Base-by-base conservation (phyloP, 2,113 vertebrate genomes). In the Anolis carolinensis region DNA sequence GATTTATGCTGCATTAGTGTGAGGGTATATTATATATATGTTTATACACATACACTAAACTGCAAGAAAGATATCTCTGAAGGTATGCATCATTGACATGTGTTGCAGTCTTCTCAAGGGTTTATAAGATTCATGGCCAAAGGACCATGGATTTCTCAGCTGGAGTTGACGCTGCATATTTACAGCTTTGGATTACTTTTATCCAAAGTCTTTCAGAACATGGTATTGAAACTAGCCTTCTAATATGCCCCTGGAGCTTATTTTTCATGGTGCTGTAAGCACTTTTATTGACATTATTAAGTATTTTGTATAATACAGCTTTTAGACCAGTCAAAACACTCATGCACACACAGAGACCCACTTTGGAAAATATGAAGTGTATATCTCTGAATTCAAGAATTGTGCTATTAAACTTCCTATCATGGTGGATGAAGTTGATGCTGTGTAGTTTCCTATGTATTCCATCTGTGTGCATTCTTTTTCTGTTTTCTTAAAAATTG, bases 71-170 rank as follows among this genome's bases (percentile, higher is more conserved):
- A 30, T 75, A 91, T 89, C 89, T 75, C 68, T 63, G 79, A 20
- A 90, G 72, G 73, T 87, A n/a, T 85, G 88, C 78, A 89, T 90
- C 75, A 87, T 77, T 89, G 86, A 89, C 81, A 87, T 85, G 84
- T 83, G 83, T 0, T 84, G 71, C 59, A 88, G 36, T 71, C 50
- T 32, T 27, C n/a, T 20, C 32, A 36, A 72, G 32, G 70, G 16
- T 36, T 72, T 36, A 32, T 18, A 72, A 32, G 32, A 16, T 67
- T 30, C 65, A 52, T 50, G 74, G 74, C n/a, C 27, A 32, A 79
- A 20, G 2, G 71, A 48, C 79, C 83, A 78, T 30, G 63, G 91
- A 84, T 89, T 87, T 92, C 44, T 7, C 76, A 79, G 34, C 82
- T 75, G 75, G 25, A 81, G 79, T 65, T 87, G 74, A 55, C 63